These are phyloP conservation scores for Apostichopus leukothele DNA, from an alignment of 53 echinoderm and acorn worm genomes.

Conservation along the genomic window DNA sequence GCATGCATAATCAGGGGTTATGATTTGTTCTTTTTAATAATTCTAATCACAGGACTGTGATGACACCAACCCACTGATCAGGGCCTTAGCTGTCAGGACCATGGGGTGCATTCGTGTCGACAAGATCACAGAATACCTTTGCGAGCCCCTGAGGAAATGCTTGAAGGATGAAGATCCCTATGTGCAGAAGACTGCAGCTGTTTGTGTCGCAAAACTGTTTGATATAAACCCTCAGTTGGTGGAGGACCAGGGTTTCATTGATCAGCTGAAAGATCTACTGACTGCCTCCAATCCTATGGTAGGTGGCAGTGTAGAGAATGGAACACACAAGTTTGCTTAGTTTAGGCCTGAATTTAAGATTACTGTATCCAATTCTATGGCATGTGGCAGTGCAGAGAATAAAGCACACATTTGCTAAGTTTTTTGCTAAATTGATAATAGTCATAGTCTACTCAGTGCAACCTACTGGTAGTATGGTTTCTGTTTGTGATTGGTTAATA, in stretches of 20 bases:
- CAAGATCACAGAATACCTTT: slow-evolving; percentile 97
- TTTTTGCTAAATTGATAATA: no score
- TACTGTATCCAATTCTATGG: neutral
- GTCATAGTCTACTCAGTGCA: no score
- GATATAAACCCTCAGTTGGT: slow-evolving; percentile 96
- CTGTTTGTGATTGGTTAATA: no score
- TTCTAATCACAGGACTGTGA: slow-evolving; percentile 76
- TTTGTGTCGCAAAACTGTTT: slow-evolving; percentile 95
- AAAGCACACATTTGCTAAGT: no score
- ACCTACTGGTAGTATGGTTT: no score
- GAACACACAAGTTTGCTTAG: no score
- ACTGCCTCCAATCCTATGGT: slow-evolving; percentile 97
- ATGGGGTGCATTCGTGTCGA: slow-evolving; percentile 99
- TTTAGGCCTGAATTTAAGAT: neutral
- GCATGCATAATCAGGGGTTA: no score
- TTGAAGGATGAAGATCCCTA: slow-evolving; percentile 97
- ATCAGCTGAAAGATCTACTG: slow-evolving; percentile 83
- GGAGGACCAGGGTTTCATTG: slow-evolving; percentile 96
- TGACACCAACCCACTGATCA: slow-evolving; percentile 89
- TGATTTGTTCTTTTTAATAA: no score
- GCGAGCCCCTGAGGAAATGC: slow-evolving; percentile 93
- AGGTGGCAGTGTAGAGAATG: neutral
- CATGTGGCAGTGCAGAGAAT: no score
- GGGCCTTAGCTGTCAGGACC: slow-evolving; percentile 94
- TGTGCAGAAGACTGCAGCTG: slow-evolving; percentile 97